These are phyloP conservation scores for Tyto alba DNA, from an alignment of 2,113 vertebrate genomes.

Conservation along the genomic window DNA sequence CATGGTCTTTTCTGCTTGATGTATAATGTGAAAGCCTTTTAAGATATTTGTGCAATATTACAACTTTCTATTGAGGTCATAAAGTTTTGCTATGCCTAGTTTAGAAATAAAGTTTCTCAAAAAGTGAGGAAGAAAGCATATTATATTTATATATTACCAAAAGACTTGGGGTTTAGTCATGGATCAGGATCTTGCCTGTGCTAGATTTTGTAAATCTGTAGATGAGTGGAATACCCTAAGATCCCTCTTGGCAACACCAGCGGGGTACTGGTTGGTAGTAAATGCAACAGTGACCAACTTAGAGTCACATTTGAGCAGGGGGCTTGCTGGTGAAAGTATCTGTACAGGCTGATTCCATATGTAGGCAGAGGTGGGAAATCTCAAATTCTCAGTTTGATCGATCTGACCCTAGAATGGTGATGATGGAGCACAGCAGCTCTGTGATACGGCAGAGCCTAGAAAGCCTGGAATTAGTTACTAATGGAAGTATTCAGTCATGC, in stretches of 20 bases:
- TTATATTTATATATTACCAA: neutral
- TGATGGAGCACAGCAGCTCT: neutral
- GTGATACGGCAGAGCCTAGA: neutral
- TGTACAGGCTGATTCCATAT: neutral
- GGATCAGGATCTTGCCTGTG: neutral
- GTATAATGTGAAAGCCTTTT: neutral
- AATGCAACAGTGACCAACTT: neutral
- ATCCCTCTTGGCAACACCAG: neutral
- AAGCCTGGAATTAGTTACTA: neutral
- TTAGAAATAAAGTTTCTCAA: neutral
- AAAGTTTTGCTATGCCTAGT: neutral
- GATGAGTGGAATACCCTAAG: neutral
- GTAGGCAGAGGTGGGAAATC: neutral
- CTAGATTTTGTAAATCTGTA: neutral
- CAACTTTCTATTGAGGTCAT: neutral
- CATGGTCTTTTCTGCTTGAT: neutral
- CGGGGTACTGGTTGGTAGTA: neutral
- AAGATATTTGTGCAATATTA: neutral
- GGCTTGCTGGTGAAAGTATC: neutral
- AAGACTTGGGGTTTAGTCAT: neutral
- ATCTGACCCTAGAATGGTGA: neutral
- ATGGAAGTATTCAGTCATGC: neutral
- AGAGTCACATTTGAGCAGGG: neutral
- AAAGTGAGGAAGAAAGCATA: neutral
- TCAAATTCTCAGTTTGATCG: neutral